Evolutionary conservation across 53 echinoderm and acorn worm genomes (phyloP).

Genomic region (Holothuria scabra): DNA sequence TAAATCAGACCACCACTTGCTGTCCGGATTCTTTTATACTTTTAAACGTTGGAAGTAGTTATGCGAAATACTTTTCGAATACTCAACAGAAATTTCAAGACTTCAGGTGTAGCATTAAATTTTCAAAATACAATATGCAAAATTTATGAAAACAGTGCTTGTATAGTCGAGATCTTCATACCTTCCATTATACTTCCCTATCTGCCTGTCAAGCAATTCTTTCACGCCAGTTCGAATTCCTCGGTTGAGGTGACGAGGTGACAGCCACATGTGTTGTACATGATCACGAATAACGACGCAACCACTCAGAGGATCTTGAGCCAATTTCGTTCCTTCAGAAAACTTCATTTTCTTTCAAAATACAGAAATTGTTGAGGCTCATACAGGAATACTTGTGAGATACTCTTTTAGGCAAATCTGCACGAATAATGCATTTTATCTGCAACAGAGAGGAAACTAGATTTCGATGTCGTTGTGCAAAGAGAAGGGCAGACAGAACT

Average conservation of each 20-base stretch:
- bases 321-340: neutral
- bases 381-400: too few species aligned
- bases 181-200: slow-evolving; percentile 10
- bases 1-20: too few species aligned
- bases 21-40: too few species aligned
- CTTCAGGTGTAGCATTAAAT: too few species aligned
- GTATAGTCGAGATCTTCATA: neutral
- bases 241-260: slow-evolving; percentile 9
- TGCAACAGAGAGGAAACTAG: too few species aligned
- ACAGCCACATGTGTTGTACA: slow-evolving; percentile 4
- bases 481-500: too few species aligned
- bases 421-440: too few species aligned
- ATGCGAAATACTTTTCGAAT: neutral
- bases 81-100: neutral
- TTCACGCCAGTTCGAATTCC: neutral
- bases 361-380: too few species aligned
- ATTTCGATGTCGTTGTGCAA: too few species aligned
- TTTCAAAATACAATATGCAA: too few species aligned
- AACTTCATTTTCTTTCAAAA: neutral
- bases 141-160: neutral
- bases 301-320: slow-evolving; percentile 4
- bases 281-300: slow-evolving; percentile 12
- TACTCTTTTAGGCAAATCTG: too few species aligned
- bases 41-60: neutral
- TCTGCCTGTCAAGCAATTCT: neutral